Conservation (phyloP, 2,113 vertebrate species). For the Anolis sagrei region DNA sequence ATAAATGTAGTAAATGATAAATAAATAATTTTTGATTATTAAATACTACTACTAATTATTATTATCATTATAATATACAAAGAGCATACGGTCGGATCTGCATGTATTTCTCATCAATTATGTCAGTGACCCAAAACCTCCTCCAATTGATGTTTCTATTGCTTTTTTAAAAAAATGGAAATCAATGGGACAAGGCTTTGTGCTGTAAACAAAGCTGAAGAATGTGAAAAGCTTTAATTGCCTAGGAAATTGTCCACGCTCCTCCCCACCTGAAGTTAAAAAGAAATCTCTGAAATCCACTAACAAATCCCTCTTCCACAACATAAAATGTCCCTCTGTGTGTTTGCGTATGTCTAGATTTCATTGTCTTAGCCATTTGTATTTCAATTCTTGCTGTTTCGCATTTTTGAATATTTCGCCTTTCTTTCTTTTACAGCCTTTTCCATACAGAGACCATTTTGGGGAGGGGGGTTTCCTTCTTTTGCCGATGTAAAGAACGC, state of each 20-base stretch:
- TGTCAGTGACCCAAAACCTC: background rate
- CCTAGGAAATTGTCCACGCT: background rate
- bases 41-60: background rate
- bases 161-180: background rate
- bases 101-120: constrained; percentile 22
- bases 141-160: background rate
- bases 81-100: constrained; percentile 42
- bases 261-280: background rate
- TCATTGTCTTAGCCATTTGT: background rate
- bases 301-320: background rate
- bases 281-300: background rate
- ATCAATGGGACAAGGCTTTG: background rate
- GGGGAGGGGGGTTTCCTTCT: background rate
- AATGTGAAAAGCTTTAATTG: background rate
- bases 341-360: background rate
- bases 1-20: too few relatives aligned
- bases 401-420: background rate
- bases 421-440: background rate
- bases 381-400: background rate
- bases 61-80: background rate
- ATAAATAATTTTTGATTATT: background rate
- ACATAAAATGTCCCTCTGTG: background rate
- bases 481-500: background rate
- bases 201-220: constrained; percentile 15
- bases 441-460: background rate